phyloP scores from a whole-genome alignment of 2,888 invertebrate genomes.

The Aricia artaxerxes region DNA sequence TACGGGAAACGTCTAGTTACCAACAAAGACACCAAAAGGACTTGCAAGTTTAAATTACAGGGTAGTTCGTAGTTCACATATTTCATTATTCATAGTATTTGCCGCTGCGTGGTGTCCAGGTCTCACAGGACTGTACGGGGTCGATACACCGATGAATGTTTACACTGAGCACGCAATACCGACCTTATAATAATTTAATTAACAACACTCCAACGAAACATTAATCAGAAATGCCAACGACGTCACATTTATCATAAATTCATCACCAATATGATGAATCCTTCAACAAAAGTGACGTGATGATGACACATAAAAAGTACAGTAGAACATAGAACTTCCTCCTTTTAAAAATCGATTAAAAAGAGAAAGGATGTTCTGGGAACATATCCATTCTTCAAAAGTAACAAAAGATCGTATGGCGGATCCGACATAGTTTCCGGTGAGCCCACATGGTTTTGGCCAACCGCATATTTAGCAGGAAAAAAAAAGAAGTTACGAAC shows the following conservation, averaged over 20 bases:
- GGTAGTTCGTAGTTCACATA: neutral
- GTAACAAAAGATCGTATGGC: neutral
- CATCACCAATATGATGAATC: neutral
- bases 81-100: neutral
- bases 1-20: too few relatives aligned
- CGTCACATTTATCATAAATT: neutral
- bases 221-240: neutral
- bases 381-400: neutral
- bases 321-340: neutral
- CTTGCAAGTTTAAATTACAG: neutral
- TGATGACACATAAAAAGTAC: neutral
- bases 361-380: neutral
- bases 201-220: neutral
- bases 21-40: neutral
- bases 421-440: neutral
- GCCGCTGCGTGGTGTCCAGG: slow-evolving; percentile 14
- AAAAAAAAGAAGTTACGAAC: neutral
- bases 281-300: neutral
- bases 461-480: neutral
- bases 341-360: neutral
- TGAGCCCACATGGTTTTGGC: neutral
- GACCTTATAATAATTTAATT: neutral
- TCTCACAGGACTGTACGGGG: slow-evolving; percentile 19
- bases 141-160: slow-evolving; percentile 23
- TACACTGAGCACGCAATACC: slow-evolving; percentile 18